Conservation (phyloP, 2,888 invertebrate species). For the Branchipolynoe longqiensis region DNA sequence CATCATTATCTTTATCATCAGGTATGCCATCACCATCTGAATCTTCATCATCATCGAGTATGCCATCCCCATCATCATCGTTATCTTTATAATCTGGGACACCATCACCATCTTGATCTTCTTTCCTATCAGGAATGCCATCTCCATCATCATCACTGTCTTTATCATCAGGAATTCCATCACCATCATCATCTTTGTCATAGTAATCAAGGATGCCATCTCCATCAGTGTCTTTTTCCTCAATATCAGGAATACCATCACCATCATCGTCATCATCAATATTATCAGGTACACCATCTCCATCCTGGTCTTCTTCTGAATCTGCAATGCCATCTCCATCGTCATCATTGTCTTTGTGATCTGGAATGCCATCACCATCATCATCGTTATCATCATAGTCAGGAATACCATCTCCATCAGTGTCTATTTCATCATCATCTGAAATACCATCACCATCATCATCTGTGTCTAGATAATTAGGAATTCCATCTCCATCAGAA, state of each 20-base stretch:
- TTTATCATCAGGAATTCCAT: conserved; percentile 74
- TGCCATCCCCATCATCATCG: conserved; percentile 66
- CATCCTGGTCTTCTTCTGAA: conserved; percentile 68
- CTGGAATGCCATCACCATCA: conserved; percentile 72
- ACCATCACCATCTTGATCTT: conserved; percentile 69
- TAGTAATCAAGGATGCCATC: conserved; percentile 72
- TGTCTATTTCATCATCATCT: conserved; percentile 69
- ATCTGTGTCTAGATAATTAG: conserved; percentile 68
- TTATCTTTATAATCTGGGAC: conserved; percentile 70
- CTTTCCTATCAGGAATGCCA: conserved; percentile 67
- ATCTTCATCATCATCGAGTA: conserved; percentile 66
- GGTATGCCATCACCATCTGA: conserved; percentile 71
- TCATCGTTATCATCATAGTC: conserved; percentile 68
- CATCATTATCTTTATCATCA: conserved; percentile 65
- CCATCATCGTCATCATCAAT: conserved; percentile 64
- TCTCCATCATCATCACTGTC: conserved; percentile 66
- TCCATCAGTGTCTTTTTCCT: conserved; percentile 69
- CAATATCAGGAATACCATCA: conserved; percentile 66
- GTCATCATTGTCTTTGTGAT: conserved; percentile 69
- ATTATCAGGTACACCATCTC: conserved; percentile 68
- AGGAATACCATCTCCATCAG: conserved; percentile 72
- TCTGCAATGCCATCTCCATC: conserved; percentile 71
- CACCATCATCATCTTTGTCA: conserved; percentile 72
- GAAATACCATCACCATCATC: conserved; percentile 75
- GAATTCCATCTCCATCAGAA: conserved; percentile 66